Percentiles rank a stretch among this genome's conserved stretches.
Conservation (phyloP, 1,140 invertebrate genomes). For the Apolygus lucorum region DNA sequence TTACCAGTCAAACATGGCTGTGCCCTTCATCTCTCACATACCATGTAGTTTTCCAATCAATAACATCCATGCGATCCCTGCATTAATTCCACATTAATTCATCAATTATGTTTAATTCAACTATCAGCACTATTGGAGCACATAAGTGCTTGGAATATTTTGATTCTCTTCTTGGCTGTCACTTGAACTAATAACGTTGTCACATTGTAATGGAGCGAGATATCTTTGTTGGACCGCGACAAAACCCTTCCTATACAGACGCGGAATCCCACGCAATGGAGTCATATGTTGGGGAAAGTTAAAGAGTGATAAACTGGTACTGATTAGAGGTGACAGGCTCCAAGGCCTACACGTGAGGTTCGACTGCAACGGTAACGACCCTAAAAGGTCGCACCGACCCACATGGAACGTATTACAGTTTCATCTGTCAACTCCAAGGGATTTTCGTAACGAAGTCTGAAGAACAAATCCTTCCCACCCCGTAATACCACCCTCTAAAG, state of each 20-base stretch:
- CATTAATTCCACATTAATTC: no score
- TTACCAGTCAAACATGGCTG: no score
- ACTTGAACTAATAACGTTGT: no score
- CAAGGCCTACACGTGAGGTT: constrained; percentile 1
- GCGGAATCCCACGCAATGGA: background rate
- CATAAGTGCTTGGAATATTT: no score
- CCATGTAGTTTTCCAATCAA: no score
- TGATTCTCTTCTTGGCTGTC: no score
- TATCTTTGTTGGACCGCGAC: no score
- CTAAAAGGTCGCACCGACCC: constrained; percentile 9
- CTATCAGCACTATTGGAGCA: no score
- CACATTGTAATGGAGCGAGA: no score
- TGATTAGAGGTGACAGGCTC: constrained; percentile 11
- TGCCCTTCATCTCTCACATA: no score
- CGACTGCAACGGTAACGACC: background rate
- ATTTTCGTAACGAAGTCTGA: background rate
- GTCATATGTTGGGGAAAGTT: background rate
- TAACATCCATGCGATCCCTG: no score
- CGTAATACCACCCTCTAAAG: background rate
- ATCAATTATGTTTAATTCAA: no score
- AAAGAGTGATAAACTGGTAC: constrained; percentile 13
- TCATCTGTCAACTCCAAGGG: background rate
- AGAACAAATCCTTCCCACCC: background rate
- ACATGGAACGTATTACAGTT: constrained; percentile 6
- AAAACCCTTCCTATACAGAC: background rate